phyloP scores from a whole-genome alignment of 2,797 vertebrate species.

The Forpus xanthops region DNA sequence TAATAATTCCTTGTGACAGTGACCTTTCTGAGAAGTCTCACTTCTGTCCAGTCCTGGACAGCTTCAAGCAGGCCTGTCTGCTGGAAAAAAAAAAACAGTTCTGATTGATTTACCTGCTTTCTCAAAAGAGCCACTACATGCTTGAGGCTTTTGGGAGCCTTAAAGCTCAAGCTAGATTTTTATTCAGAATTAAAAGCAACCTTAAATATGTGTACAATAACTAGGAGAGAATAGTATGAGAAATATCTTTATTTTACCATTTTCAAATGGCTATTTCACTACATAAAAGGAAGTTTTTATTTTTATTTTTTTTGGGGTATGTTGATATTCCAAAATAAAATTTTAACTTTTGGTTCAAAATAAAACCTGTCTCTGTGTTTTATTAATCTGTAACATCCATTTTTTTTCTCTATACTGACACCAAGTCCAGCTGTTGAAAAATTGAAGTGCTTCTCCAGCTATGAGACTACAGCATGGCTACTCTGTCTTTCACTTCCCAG shows the following conservation, averaged over 20 bases:
- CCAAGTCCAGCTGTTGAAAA: neutral
- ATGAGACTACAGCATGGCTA: accelerated
- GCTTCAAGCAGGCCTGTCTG: slow-evolving; percentile 7
- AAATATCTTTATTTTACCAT: slow-evolving; percentile 75
- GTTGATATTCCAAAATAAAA: slow-evolving; percentile 81
- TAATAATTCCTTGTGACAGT: neutral
- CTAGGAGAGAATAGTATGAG: slow-evolving; percentile 71
- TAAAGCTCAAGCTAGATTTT: slow-evolving; percentile 60
- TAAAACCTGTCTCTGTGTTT: slow-evolving; percentile 8
- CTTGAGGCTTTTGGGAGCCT: slow-evolving; percentile 56
- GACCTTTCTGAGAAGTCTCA: slow-evolving; percentile 42
- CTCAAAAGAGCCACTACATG: slow-evolving; percentile 44
- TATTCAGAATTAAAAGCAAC: slow-evolving; percentile 48
- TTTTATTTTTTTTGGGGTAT: slow-evolving; percentile 78
- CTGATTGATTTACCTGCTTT: slow-evolving; percentile 51
- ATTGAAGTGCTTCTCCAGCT: neutral
- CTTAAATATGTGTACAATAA: slow-evolving; percentile 61
- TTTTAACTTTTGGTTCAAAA: slow-evolving; percentile 81
- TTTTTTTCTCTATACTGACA: neutral
- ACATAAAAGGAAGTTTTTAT: slow-evolving; percentile 77
- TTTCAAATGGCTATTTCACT: slow-evolving; percentile 80
- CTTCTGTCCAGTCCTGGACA: neutral
- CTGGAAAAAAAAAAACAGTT: slow-evolving; percentile 39
- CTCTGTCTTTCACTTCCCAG: neutral
- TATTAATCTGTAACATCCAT: neutral